A percentile compares a stretch with the other conserved stretches of the same genome.
Evolutionary conservation across 1,140 invertebrate genomes (phyloP).

Genomic region (Drosophila novamexicana): DNA sequence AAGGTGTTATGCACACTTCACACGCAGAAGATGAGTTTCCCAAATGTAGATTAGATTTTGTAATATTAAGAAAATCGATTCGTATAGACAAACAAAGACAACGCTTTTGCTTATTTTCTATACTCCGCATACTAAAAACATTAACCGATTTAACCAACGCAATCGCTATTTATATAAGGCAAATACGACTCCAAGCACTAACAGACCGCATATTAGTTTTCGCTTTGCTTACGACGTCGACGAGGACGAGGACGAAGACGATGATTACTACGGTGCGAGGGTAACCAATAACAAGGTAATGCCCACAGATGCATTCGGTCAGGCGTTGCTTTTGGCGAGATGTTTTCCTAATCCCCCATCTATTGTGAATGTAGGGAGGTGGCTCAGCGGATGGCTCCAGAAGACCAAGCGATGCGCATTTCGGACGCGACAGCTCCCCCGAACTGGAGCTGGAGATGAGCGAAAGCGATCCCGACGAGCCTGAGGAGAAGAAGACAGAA

Average conservation of each 20-base stretch:
- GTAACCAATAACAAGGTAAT: conserved; percentile 64
- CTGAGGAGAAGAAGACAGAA: conserved; percentile 89
- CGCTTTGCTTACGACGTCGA: conserved; percentile 84
- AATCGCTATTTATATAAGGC: conserved; percentile 69
- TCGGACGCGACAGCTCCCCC: conserved; percentile 79
- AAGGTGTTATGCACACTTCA: background rate
- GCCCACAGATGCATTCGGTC: conserved; percentile 16
- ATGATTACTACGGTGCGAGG: conserved; percentile 59
- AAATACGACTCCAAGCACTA: conserved; percentile 70
- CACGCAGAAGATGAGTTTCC: background rate
- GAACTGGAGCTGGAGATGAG: conserved; percentile 85
- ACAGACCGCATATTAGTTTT: conserved; percentile 78
- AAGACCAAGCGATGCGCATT: conserved; percentile 73
- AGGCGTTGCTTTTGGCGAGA: conserved; percentile 7
- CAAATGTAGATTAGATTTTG: background rate
- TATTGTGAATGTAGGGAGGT: conserved; percentile 62
- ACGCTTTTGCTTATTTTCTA: conserved; percentile 27
- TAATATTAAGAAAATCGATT: conserved; percentile 5
- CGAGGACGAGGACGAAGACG: conserved; percentile 73
- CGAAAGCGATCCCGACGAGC: conserved; percentile 89
- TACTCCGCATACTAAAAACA: conserved; percentile 22
- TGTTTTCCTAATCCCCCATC: conserved; percentile 7
- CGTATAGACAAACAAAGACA: conserved; percentile 24
- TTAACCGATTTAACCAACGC: conserved; percentile 68
- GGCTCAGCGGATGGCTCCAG: conserved; percentile 73